A percentile compares a stretch with the other conserved stretches of the same genome.
Conservation (phyloP, 2,113 vertebrate genomes). For the Pelobates fuscus region DNA sequence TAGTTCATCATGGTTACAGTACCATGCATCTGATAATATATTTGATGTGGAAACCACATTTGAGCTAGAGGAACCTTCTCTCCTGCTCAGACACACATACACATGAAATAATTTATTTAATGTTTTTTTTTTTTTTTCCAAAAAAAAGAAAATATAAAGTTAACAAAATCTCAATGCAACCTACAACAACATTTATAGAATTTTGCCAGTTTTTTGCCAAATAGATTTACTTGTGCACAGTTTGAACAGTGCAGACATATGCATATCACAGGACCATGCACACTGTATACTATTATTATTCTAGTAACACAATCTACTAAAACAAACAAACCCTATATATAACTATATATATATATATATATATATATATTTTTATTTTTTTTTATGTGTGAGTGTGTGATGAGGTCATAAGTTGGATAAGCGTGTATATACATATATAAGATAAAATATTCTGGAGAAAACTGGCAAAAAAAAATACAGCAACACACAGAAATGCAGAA, state of each 20-base stretch:
- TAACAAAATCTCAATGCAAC: constrained; percentile 7
- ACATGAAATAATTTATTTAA: too few species aligned
- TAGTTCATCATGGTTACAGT: constrained; percentile 3
- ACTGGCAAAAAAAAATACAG: constrained; percentile 54
- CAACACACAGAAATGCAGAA: constrained; percentile 32
- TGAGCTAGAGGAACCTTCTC: constrained; percentile 19
- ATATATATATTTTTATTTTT: too few species aligned
- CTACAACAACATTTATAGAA: constrained; percentile 44
- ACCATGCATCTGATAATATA: constrained; percentile 3
- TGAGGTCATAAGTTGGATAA: constrained; percentile 55
- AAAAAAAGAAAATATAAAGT: constrained; percentile 13
- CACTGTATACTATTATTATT: constrained; percentile 32
- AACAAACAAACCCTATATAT: constrained; percentile 6
- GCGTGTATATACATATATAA: constrained; percentile 32
- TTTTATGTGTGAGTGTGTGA: constrained; percentile 19
- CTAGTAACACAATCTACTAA: neutral
- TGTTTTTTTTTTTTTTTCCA: constrained; percentile 31
- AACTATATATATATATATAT: neutral
- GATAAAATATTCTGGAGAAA: constrained; percentile 61
- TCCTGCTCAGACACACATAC: constrained; percentile 7
- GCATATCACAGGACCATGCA: constrained; percentile 44
- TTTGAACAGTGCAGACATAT: constrained; percentile 27
- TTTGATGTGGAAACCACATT: constrained; percentile 24
- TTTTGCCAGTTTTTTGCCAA: constrained; percentile 79
- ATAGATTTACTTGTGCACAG: constrained; percentile 36